Base-by-base conservation (phyloP, 2,113 vertebrate genomes). In the Phoxinus phoxinus region DNA sequence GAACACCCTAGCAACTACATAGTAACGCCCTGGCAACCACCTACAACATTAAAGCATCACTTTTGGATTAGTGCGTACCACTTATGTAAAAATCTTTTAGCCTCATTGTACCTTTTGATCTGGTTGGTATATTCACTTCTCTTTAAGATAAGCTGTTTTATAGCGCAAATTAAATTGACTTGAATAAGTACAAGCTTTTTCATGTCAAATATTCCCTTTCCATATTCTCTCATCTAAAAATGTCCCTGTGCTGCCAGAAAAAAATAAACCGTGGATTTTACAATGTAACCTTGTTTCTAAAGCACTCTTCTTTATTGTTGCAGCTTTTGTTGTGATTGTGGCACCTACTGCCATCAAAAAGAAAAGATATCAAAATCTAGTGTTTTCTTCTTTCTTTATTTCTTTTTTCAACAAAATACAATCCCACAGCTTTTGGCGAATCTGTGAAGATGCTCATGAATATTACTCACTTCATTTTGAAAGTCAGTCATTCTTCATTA, bases 321-420 rank as follows among this genome's bases (percentile, higher is more conserved):
- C 87, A 86, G 90, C 78, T 87, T 92, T 81, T 25, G 91, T 89
- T 90, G 90, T 69, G 71, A 90, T 85, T 90, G 85, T 84, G 88
- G 88, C 86, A 30, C 89, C 87, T 79, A 53, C 89, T 90, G 86
- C 88, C 88, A 88, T 92, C 90, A 92, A 90, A 89, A 73, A 5
- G 46, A 71, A 85, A 85, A 78, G 44, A 89, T 90, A 88, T 92
- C 19, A 56, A 90, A 91, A 88, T 81, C 91, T 67, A 82, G 76
- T 88, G 61, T 67, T 74, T 48, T 51, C 17, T 12, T 46, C 17
- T 69, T 7, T 53, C 17, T 53, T 53, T 56, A 8, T 56, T 3
- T 21, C 19, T 51, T 51, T 51, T 5, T 51, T 17, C 15, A 56
- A 4, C 5, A 23, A 59, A 63, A 63, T 2, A 25, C 23, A 27